These are phyloP conservation scores for Acanthoscelides obtectus DNA, from an alignment of 2,888 invertebrate genomes.

Conservation along the genomic window DNA sequence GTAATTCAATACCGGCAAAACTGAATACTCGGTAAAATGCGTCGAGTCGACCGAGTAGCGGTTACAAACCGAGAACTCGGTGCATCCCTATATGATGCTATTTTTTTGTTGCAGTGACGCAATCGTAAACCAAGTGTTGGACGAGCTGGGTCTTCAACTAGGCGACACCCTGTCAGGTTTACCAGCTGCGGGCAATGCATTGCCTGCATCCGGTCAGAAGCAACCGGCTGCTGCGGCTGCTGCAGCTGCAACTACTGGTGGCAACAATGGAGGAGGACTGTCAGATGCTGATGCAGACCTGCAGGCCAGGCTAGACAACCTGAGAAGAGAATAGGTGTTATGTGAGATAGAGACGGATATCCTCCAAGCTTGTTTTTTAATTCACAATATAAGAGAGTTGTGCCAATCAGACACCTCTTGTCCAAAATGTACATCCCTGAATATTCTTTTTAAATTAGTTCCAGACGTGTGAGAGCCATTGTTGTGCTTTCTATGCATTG, in stretches of 20 bases:
- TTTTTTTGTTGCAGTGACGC: constrained; percentile 66
- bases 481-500: too few species aligned
- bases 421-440: too few species aligned
- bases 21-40: too few species aligned
- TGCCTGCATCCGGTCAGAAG: constrained; percentile 56
- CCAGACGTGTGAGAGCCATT: too few species aligned
- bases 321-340: constrained; percentile 70
- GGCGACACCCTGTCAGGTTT: constrained; percentile 88
- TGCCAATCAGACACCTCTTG: neutral
- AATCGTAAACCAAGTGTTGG: constrained; percentile 91
- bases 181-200: constrained; percentile 62
- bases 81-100: too few species aligned
- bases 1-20: too few species aligned
- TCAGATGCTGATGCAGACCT: constrained; percentile 95
- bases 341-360: neutral
- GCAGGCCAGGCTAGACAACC: constrained; percentile 92
- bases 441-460: too few species aligned
- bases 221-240: constrained; percentile 57
- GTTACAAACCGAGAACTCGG: too few species aligned
- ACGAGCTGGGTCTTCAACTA: constrained; percentile 94
- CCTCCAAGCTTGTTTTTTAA: neutral
- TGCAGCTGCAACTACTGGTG: constrained; percentile 45
- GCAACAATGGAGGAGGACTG: constrained; percentile 50
- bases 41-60: too few species aligned
- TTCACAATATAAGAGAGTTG: neutral